Conservation (phyloP, 2,113 vertebrate genomes). For the Fulica atra region DNA sequence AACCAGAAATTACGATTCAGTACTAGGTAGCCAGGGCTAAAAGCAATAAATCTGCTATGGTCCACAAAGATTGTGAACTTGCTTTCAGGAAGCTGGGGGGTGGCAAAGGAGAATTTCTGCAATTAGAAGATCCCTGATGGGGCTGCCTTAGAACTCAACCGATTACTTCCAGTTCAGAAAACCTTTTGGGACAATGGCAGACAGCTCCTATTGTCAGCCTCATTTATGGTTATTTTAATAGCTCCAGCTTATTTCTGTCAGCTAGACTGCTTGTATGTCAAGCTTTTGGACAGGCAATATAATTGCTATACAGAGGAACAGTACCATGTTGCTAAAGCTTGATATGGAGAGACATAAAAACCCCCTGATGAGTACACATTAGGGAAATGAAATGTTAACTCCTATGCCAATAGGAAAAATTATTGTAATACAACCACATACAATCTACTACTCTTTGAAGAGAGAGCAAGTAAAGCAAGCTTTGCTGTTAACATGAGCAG, state of each 20-base stretch:
- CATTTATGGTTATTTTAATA: conserved; percentile 78
- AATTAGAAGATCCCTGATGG: conserved; percentile 72
- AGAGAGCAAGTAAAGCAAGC: neutral
- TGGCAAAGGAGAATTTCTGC: neutral
- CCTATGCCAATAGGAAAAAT: conserved; percentile 2
- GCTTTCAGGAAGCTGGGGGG: conserved; percentile 19
- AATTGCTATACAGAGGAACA: conserved; percentile 56
- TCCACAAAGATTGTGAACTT: conserved; percentile 24
- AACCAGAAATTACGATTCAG: neutral
- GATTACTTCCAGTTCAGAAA: conserved; percentile 86
- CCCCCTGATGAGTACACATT: conserved; percentile 22
- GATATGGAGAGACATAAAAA: neutral
- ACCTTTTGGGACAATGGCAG: conserved; percentile 79
- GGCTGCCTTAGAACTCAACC: conserved; percentile 67
- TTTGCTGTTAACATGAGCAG: neutral
- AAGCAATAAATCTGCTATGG: neutral
- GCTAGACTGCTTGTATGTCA: conserved; percentile 42
- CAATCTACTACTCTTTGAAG: neutral
- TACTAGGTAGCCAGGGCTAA: neutral
- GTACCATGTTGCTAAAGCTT: neutral
- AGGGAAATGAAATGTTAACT: conserved; percentile 42
- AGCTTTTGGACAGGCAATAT: conserved; percentile 27
- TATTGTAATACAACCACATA: conserved; percentile 18
- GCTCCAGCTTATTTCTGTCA: conserved; percentile 72
- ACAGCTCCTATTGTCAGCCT: conserved; percentile 79